These are phyloP conservation scores for Bostrychus sinensis DNA, from an alignment of 2,113 vertebrate genomes.

Conservation along the genomic window DNA sequence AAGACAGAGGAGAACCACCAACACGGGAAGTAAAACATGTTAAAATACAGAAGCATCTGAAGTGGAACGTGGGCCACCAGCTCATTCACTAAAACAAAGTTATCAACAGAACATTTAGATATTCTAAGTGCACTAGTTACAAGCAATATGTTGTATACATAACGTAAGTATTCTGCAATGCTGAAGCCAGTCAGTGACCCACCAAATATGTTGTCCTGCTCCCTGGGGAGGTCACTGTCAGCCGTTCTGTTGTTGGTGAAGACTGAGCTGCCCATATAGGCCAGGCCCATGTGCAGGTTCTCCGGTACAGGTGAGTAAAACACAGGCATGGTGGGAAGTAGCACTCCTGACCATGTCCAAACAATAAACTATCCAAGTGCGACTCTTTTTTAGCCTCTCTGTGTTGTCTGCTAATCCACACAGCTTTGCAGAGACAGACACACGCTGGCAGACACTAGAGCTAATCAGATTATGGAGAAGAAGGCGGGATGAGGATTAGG, in stretches of 20 bases:
- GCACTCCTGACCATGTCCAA: slow-evolving; percentile 21
- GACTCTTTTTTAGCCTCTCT: slow-evolving; percentile 11
- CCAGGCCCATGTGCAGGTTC: slow-evolving; percentile 79
- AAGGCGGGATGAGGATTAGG: slow-evolving; percentile 59
- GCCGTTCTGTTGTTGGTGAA: slow-evolving; percentile 82
- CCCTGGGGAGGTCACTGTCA: slow-evolving; percentile 68
- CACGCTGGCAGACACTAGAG: slow-evolving; percentile 29
- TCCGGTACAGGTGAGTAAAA: slow-evolving; percentile 78
- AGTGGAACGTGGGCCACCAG: slow-evolving; percentile 84
- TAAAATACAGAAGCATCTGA: slow-evolving; percentile 89
- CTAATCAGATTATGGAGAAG: slow-evolving; percentile 71
- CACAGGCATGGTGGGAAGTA: slow-evolving; percentile 70
- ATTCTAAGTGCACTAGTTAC: background rate
- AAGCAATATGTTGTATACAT: too few relatives aligned
- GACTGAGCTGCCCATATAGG: slow-evolving; percentile 74
- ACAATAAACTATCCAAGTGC: background rate
- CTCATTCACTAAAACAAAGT: slow-evolving; percentile 63
- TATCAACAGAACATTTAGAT: background rate
- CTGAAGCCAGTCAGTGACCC: slow-evolving; percentile 14
- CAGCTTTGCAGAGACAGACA: background rate
- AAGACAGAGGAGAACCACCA: slow-evolving; percentile 85
- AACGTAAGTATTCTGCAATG: background rate
- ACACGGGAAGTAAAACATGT: slow-evolving; percentile 81
- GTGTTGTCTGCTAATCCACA: slow-evolving; percentile 8
- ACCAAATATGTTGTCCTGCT: slow-evolving; percentile 76